Base-by-base conservation (phyloP, 2,797 vertebrate species). In the Leontopithecus rosalia region DNA sequence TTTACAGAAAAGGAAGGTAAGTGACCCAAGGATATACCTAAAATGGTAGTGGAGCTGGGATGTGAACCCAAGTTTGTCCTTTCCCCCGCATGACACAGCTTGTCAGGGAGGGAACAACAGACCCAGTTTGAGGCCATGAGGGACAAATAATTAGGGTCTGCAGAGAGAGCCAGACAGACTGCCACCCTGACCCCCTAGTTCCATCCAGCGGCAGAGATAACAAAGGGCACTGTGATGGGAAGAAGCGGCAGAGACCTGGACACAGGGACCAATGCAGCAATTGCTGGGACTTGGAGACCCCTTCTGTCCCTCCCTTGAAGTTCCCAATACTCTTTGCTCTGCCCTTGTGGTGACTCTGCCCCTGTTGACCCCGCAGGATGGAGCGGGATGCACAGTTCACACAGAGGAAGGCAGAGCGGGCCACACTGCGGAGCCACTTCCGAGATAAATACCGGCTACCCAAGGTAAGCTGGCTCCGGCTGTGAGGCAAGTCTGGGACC, bases 381-480 rank as follows among this genome's bases (percentile, higher is more conserved):
- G 99, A 99, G 97, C 98, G 99, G 97, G 99, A 99, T 80, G 99
- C 99, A 5, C 96, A 98, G 96, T 99, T 99, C 95, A 99, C 99
- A 28, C 99, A 99, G 98, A 99, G 99, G 98, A 99, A 99, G 98
- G 99, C 99, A 0, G 99, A 99, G 98, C 98, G 99, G 88, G 99
- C 99, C 75, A 99, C 99, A 2, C 98, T 99, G 85, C 98, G 99
- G 97, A 99, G 98, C 96, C 99, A 99, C 98, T 99, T 99, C 97
- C 98, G 99, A 96, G 99, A 99, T 57, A 99, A 99, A 98, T 99
- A 99, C 98, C 98, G 99, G 57, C 99, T 99, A 91, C 99, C 99
- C 97, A 99, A 99, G 99, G 99, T 99, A 99, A 98, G 96, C 39
- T 14, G 61, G 48, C 30, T 3, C 24, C 12, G 36, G 7, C 33